phyloP scores from a whole-genome alignment of 1,140 invertebrate species.

The Pseudachorutes palmiensis region DNA sequence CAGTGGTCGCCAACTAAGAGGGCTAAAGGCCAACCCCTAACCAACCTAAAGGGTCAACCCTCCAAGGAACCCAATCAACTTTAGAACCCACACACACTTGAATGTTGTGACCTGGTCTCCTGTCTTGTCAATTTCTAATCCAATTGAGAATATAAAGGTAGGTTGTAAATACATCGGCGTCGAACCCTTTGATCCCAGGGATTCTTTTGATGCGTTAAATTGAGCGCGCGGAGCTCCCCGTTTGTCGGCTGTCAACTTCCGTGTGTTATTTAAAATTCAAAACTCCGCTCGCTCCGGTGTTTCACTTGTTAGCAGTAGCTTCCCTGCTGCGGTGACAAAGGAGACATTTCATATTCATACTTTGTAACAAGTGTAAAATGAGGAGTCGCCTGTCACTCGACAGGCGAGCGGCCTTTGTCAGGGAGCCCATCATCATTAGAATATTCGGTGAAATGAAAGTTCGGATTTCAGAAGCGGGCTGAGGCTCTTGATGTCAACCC shows the following conservation, averaged over 20 bases:
- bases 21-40: neutral
- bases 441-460: too few species aligned
- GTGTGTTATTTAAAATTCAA: neutral
- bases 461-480: neutral
- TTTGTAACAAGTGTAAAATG: constrained; percentile 35
- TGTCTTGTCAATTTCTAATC: neutral
- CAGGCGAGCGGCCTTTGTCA: too few species aligned
- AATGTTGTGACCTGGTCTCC: too few species aligned
- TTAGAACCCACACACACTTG: too few species aligned
- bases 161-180: too few species aligned
- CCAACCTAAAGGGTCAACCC: too few species aligned
- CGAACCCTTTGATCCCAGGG: too few species aligned
- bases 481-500: neutral
- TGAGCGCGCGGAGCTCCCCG: constrained; percentile 15
- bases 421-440: too few species aligned
- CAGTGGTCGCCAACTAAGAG: too few species aligned
- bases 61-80: too few species aligned
- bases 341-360: constrained; percentile 25
- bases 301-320: neutral
- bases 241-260: constrained; percentile 6
- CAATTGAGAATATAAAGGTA: too few species aligned
- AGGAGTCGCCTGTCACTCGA: constrained; percentile 21
- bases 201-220: constrained; percentile 20
- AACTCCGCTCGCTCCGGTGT: neutral
- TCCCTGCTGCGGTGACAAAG: neutral